Percentiles rank a stretch among this genome's conserved stretches.
phyloP scores from a whole-genome alignment of 1,140 invertebrate species.

The Aphidius gifuensis region DNA sequence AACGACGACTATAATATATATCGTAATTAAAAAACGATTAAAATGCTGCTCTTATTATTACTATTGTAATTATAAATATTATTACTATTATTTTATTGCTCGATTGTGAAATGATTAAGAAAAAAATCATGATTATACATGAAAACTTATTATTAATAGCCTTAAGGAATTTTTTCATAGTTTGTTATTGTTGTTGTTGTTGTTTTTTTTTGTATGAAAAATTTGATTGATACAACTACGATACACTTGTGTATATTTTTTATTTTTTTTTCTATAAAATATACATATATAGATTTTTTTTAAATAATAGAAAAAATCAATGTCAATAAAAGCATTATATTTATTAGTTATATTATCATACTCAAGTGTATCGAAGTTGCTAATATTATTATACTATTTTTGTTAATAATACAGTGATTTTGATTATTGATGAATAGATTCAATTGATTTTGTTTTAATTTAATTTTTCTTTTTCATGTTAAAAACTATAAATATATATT shows the following conservation, averaged over 20 bases:
- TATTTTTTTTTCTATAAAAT: not conserved
- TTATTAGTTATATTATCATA: not conserved
- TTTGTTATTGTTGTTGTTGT: constrained; percentile 48
- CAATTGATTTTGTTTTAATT: constrained; percentile 25
- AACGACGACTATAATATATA: not conserved
- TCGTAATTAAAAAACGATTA: constrained; percentile 2
- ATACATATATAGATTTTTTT: constrained; percentile 3
- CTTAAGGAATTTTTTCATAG: constrained; percentile 46
- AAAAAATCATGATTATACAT: constrained; percentile 1
- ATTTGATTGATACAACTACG: constrained; percentile 33
- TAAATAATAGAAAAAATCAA: constrained; percentile 6
- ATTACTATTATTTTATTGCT: constrained; percentile 7
- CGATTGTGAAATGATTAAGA: not conserved
- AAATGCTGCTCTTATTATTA: not conserved
- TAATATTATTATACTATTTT: constrained; percentile 41
- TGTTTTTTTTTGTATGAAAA: constrained; percentile 40
- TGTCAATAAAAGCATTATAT: constrained; percentile 23
- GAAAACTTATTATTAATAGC: constrained; percentile 24
- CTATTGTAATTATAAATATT: constrained; percentile 9
- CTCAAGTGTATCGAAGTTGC: constrained; percentile 4
- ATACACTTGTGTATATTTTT: no score
- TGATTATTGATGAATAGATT: constrained; percentile 32
- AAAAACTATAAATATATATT: no score
- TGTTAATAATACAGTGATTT: constrained; percentile 51
- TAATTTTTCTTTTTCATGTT: constrained; percentile 16